These are phyloP conservation scores for Nezara viridula DNA, from an alignment of 2,888 invertebrate species.

Conservation along the genomic window DNA sequence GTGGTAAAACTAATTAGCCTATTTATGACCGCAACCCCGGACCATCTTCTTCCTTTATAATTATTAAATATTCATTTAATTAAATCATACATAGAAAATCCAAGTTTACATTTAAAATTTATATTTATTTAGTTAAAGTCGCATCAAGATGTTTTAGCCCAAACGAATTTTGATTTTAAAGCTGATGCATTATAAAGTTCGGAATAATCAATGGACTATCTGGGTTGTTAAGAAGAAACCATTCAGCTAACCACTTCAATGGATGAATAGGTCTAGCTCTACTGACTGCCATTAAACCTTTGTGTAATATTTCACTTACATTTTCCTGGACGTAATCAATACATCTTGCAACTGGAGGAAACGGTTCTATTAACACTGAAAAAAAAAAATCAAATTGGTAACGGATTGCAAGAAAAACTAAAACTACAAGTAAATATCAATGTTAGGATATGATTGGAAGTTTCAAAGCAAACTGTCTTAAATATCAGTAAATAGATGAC, in stretches of 20 bases:
- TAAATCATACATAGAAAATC: too few species aligned
- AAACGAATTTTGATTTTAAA: not conserved
- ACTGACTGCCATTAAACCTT: conserved; percentile 77
- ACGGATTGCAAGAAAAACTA: not conserved
- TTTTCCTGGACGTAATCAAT: conserved; percentile 79
- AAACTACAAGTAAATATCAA: not conserved
- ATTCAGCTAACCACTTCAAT: conserved; percentile 82
- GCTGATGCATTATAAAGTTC: conserved; percentile 34
- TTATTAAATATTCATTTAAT: too few species aligned
- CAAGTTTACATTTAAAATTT: not conserved
- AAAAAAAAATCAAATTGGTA: conserved; percentile 59
- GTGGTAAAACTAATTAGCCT: too few species aligned
- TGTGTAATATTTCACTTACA: conserved; percentile 76
- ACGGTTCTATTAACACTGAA: conserved; percentile 83
- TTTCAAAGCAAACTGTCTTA: too few species aligned
- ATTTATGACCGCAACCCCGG: too few species aligned
- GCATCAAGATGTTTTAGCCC: not conserved
- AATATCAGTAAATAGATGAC: too few species aligned
- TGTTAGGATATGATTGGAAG: not conserved
- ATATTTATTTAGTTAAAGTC: not conserved
- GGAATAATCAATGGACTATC: conserved; percentile 43
- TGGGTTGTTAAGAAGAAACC: conserved; percentile 72
- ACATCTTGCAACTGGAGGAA: conserved; percentile 75
- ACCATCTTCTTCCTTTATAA: too few species aligned
- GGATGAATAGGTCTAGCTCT: conserved; percentile 82